Conservation (phyloP, 2,113 vertebrate species). For the Fulmarus glacialis region DNA sequence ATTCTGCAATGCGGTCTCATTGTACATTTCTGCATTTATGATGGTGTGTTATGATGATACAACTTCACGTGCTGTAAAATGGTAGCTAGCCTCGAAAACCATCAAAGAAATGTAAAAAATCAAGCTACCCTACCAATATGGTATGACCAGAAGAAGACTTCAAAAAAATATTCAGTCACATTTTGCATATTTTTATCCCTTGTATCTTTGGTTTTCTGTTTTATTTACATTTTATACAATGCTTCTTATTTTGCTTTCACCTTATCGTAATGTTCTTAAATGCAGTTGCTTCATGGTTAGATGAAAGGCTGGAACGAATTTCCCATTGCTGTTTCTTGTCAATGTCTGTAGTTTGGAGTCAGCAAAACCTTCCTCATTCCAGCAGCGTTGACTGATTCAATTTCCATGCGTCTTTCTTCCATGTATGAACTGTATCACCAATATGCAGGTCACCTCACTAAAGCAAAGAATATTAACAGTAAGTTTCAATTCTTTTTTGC, state of each 20-base stretch:
- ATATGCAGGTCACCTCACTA: conserved; percentile 5
- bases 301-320: conserved; percentile 46
- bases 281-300: neutral
- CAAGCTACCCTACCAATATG: neutral
- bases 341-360: neutral
- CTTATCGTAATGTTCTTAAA: conserved; percentile 23
- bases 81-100: neutral
- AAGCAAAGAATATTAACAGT: neutral
- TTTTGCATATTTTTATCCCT: conserved; percentile 36
- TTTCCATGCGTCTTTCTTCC: conserved; percentile 14
- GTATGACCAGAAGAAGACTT: neutral
- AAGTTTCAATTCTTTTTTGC: neutral
- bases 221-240: conserved; percentile 33
- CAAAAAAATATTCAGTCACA: neutral
- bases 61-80: neutral
- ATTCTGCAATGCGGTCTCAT: neutral
- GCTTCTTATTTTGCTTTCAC: conserved; percentile 17
- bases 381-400: neutral
- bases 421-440: conserved; percentile 27
- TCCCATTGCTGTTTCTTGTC: conserved; percentile 6
- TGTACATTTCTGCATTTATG: neutral
- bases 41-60: neutral
- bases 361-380: conserved; percentile 14
- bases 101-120: conserved; percentile 10
- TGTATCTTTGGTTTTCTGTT: neutral